Evolutionary conservation across 2,888 invertebrate species (phyloP), one percentile per base, ranked within the genome.

Genomic region (Protodeltote pygarga): DNA sequence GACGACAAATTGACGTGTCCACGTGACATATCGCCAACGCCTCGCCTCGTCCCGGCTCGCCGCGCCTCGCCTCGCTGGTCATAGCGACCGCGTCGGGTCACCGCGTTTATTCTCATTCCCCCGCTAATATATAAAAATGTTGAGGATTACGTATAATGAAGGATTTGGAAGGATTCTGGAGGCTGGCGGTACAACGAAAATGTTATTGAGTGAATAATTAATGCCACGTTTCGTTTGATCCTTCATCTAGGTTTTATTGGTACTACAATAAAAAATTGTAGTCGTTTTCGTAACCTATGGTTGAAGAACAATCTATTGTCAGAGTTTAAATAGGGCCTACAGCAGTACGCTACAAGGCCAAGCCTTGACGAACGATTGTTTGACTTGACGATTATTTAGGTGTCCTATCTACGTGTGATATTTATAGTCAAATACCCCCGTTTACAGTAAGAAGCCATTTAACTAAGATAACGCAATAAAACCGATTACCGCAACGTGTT

Each of bases 1-100:
- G 74, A 77, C 71, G 78, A 77, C 74, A 76, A 74, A 77, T 76
- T 60, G 76, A 59, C 51, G 67, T 50, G 49, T 65, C 47, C 46
- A 19, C 37, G 58, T 74, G 69, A 77, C 54, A 74, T 71, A 76
- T 73, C 39, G 64, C 45, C 52, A 47, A n/a, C n/a, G n/a, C n/a
- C n/a, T n/a, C n/a, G n/a, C n/a, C n/a, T n/a, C n/a, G 20, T 33
- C 37, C 33, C 13, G 23, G 27, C 45, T 40, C 58, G 45, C 25
- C 35, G 24, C 23, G 35, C 25, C 27, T 13, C 48, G 52, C 42
- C 14, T n/a, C n/a, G n/a, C n/a, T 9, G 27, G 54, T 29, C 37
- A 28, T 27, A 21, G 38, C 39, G 31, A 13, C 32, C 33, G 39
- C 49, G 38, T 58, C 42, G 23, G 33, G 13, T 14, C 23, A 16